Base-by-base conservation (phyloP, 1,140 invertebrate species). In the Sesamia nonagrioides region DNA sequence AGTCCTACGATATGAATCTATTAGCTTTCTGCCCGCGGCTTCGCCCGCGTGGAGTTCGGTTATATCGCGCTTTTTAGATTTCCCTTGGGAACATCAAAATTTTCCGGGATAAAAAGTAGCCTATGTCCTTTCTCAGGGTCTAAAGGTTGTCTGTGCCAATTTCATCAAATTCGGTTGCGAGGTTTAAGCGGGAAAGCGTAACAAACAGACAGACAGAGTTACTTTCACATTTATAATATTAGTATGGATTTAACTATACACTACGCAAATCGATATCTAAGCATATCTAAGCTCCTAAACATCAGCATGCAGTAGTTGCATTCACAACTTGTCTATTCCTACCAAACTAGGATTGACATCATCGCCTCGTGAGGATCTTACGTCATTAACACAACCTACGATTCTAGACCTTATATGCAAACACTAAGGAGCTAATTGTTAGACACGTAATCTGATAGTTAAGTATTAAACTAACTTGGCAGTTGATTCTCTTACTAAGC, bases 331-430 rank as follows among this genome's bases (percentile, higher is more conserved):
- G 27, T 42, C 15, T 54, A 63, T 37, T 18, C 45, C 50, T 56
- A 60, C 73, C 71, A 61, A 63, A 81, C 78, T 74, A 74, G 40
- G 56, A 74, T 80, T 84, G 82, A 84, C 77, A 84, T 84, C 79
- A 84, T 61, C 79, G 69, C 66, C 33, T 50, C 66, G 21, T 74
- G 52, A 66, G 33, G 60, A 37, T 42, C 40, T 81, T 77, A 80
- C 79, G 68, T 83, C 79, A 81, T 77, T 8, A 27, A 1, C 61
- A 18, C 15, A 45, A 66, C 37, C n/a, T 15, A 18, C 40, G 11
- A 68, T 45, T 68, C 48, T 68, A 18, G 40, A 68, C 63, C 63
- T 45, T 68, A 68, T 27, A 68, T 2, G 18, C 42, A n/a, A 45
- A 48, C 11, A 48, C 50, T 68, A 68, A 18, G 42, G 11, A 45